phyloP scores from a whole-genome alignment of 53 echinoderm and acorn worm species.

The Holothuria leucospilota region DNA sequence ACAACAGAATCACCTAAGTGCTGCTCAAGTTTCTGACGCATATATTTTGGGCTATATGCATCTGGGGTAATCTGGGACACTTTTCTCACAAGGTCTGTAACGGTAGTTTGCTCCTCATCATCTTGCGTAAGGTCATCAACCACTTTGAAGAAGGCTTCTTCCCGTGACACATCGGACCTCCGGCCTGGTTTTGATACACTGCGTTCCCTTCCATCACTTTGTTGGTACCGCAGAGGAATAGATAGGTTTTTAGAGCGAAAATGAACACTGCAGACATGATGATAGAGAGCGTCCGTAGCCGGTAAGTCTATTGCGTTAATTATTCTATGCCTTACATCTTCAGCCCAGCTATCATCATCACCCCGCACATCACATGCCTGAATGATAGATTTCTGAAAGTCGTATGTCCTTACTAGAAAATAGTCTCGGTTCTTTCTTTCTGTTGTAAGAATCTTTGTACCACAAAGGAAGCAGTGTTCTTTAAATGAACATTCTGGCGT shows the following conservation, averaged over 20 bases:
- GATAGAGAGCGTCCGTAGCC: constrained; percentile 59
- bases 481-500: constrained; percentile 20
- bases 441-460: constrained; percentile 19
- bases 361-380: constrained; percentile 43
- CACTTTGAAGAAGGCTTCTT: constrained; percentile 48
- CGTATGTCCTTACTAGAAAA: constrained; percentile 40
- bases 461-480: constrained; percentile 41
- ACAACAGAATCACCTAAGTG: constrained; percentile 32
- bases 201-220: neutral
- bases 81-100: constrained; percentile 39
- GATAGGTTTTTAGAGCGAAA: constrained; percentile 19
- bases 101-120: constrained; percentile 57
- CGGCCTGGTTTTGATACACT: constrained; percentile 39
- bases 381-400: constrained; percentile 45
- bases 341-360: constrained; percentile 41
- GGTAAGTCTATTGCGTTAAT: constrained; percentile 20
- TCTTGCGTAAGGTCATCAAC: constrained; percentile 32
- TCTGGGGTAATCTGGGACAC: constrained; percentile 25
- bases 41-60: constrained; percentile 14
- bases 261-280: constrained; percentile 58
- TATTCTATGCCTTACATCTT: constrained; percentile 32
- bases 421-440: constrained; percentile 28
- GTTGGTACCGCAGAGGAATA: constrained; percentile 26
- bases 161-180: constrained; percentile 2
- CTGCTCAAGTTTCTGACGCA: constrained; percentile 8